Evolutionary conservation across 2,888 invertebrate genomes (phyloP).

Genomic region (Eristalis tenax): DNA sequence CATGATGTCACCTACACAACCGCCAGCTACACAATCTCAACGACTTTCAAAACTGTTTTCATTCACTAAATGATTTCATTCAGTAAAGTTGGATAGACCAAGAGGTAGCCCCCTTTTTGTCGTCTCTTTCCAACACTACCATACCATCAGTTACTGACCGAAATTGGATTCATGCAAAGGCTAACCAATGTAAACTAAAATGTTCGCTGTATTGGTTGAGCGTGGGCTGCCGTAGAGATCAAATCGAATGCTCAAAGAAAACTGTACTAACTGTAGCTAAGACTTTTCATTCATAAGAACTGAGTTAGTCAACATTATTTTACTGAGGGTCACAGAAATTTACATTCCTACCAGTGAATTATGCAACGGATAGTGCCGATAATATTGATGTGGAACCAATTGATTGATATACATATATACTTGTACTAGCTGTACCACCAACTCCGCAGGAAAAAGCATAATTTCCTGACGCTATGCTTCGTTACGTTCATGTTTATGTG

Average conservation of each 20-base stretch:
- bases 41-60: slow-evolving; percentile 33
- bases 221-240: slow-evolving; percentile 61
- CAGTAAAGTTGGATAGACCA: slow-evolving; percentile 63
- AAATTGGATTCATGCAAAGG: not conserved
- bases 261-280: slow-evolving; percentile 41
- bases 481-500: too few species aligned
- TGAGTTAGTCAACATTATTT: too few species aligned
- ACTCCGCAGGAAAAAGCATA: too few species aligned
- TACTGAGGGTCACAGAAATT: too few species aligned
- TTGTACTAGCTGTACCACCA: too few species aligned
- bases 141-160: not conserved
- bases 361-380: too few species aligned
- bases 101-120: slow-evolving; percentile 5
- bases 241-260: slow-evolving; percentile 48
- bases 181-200: slow-evolving; percentile 19
- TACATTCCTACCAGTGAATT: too few species aligned
- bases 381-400: too few species aligned
- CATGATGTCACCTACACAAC: slow-evolving; percentile 46
- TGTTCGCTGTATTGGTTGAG: slow-evolving; percentile 43
- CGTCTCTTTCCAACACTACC: not conserved
- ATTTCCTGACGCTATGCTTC: too few species aligned
- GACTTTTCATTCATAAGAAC: slow-evolving; percentile 61
- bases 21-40: slow-evolving; percentile 15
- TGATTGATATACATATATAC: too few species aligned
- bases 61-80: slow-evolving; percentile 69